Base-by-base conservation (phyloP, 2,888 invertebrate species). In the Eucera pruinosa region DNA sequence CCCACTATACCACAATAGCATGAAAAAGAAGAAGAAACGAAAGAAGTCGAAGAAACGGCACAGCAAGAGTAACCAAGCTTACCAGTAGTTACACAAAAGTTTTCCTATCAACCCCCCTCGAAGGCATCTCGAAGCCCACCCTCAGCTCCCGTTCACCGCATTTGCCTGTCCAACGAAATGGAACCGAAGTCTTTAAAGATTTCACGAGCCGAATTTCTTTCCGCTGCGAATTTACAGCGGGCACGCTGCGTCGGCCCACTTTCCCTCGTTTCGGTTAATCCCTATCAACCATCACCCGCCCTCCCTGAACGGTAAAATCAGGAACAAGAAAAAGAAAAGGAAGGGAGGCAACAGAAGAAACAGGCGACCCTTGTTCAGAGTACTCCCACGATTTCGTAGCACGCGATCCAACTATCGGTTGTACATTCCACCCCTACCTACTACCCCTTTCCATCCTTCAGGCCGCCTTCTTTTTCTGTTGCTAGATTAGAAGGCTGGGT, bases 321-420 rank as follows among this genome's bases (percentile, higher is more conserved):
- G 9, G n/a, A 36, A 58, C 20, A 33, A 39, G 25, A 23, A n/a
- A 48, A 52, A 61, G 23, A 36, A 47, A 30, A 47, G 13, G 50
- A 25, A 43, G 23, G 30, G 48, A 41, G 67, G 73, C 48, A 55
- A 67, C 55, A 30, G 43, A 81, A 64, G 70, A 76, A 78, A 75
- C 71, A 33, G 74, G 75, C 65, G 72, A 81, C 79, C 60, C 72
- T 81, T 69, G 78, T 74, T 79, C 71, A 61, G 78, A 69, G 67
- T 64, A 69, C 81, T 78, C 62, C 77, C 82, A 86, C 83, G 82
- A 87, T 81, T 72, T 81, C 78, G 71, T 73, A 67, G 83, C 88
- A 87, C 87, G 88, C 87, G 83, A 88, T 83, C 78, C 78, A 76
- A 81, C 72, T 80, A 78, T 81, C 72, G 79, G 65, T 61, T 65